Percentiles rank a stretch among this genome's conserved stretches.
Evolutionary conservation across 2,797 vertebrate species (phyloP).

Genomic region (Silurus lanzhouensis): DNA sequence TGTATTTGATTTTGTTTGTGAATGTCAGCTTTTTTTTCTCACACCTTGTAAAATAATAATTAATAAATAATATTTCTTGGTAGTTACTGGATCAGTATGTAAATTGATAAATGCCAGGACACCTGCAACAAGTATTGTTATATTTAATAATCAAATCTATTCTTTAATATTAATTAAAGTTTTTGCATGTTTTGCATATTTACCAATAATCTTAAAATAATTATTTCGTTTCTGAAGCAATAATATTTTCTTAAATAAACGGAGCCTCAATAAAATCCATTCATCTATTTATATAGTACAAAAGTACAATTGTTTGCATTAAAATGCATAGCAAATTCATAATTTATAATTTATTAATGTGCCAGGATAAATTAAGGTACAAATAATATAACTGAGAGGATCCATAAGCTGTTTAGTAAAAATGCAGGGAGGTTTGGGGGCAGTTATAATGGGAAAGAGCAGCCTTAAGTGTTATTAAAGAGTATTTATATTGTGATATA

Average conservation of each 20-base stretch:
- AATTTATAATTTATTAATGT: constrained; percentile 8
- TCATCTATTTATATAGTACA: background rate
- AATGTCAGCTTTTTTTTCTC: background rate
- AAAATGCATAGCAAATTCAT: background rate
- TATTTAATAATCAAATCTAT: background rate
- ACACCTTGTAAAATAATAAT: background rate
- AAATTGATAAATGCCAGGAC: background rate
- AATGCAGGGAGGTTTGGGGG: background rate
- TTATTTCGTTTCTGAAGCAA: background rate
- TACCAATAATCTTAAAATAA: background rate
- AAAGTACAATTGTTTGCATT: background rate
- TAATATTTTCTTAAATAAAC: background rate
- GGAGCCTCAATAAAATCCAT: background rate
- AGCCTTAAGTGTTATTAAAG: constrained; percentile 12
- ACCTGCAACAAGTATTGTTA: background rate
- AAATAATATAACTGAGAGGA: background rate
- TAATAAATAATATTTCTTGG: background rate
- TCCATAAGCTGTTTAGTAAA: constrained; percentile 11
- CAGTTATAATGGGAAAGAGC: constrained; percentile 22
- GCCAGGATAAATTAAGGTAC: background rate
- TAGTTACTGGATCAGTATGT: background rate
- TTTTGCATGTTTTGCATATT: background rate
- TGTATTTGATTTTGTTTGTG: background rate
- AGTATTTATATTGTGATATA: constrained; percentile 18
- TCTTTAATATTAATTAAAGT: background rate